Evolutionary conservation across 2,888 invertebrate species (phyloP).

Genomic region (Prosopocoilus inquinatus): DNA sequence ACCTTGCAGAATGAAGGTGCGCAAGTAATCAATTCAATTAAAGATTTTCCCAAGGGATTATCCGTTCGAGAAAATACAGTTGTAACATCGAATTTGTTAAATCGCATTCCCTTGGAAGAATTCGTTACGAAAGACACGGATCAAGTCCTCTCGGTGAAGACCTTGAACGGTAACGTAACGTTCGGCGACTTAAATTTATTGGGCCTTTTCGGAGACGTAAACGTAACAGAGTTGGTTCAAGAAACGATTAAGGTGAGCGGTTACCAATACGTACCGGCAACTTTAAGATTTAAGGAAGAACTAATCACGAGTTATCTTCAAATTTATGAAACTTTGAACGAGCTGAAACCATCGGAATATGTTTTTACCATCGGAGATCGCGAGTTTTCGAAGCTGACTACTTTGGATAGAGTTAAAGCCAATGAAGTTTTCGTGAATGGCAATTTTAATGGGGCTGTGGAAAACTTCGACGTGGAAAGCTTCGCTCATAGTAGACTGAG

Average conservation of each 20-base stretch:
- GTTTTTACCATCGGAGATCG: constrained; percentile 30
- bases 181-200: constrained; percentile 51
- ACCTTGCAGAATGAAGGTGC: constrained; percentile 35
- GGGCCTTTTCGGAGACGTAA: constrained; percentile 49
- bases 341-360: constrained; percentile 38
- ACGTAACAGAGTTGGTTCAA: constrained; percentile 48
- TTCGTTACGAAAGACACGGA: constrained; percentile 54
- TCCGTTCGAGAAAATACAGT: constrained; percentile 45
- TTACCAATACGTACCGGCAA: constrained; percentile 45
- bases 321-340: constrained; percentile 46
- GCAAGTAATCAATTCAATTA: constrained; percentile 49
- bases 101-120: constrained; percentile 48
- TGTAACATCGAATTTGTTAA: constrained; percentile 50
- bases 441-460: constrained; percentile 43
- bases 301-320: constrained; percentile 42
- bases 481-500: constrained; percentile 42
- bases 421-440: constrained; percentile 41
- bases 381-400: constrained; percentile 21
- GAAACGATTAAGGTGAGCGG: constrained; percentile 48
- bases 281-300: constrained; percentile 42
- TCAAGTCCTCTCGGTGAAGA: constrained; percentile 50
- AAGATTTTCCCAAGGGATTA: constrained; percentile 51
- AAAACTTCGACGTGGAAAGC: constrained; percentile 43
- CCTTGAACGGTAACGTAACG: constrained; percentile 47
- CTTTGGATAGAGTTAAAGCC: constrained; percentile 39